Conservation (phyloP, 2,797 vertebrate genomes). For the Halcyon badia region DNA sequence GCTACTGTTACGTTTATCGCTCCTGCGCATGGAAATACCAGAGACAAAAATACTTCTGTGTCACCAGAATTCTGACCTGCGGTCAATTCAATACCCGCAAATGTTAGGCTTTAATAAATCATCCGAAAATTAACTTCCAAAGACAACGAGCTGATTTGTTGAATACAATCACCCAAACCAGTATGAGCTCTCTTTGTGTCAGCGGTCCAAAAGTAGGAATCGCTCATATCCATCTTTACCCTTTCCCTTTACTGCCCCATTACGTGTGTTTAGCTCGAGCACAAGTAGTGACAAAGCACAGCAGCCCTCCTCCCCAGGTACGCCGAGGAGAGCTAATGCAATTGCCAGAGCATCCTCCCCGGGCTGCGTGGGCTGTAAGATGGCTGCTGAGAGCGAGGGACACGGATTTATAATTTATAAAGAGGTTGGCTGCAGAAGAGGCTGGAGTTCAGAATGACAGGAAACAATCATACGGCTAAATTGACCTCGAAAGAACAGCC, state of each 20-base stretch:
- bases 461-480: neutral
- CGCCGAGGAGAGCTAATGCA: neutral
- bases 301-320: neutral
- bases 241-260: neutral
- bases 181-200: neutral
- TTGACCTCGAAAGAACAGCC: constrained; percentile 38
- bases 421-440: constrained; percentile 33
- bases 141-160: neutral
- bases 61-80: neutral
- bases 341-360: neutral
- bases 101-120: neutral
- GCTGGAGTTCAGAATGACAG: neutral
- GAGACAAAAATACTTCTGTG: neutral
- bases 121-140: neutral
- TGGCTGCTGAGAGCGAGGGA: constrained; percentile 35
- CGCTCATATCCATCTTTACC: neutral
- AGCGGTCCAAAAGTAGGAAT: neutral
- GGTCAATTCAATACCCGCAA: neutral
- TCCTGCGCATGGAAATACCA: neutral
- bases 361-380: constrained; percentile 20
- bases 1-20: neutral
- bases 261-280: neutral
- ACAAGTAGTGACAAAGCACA: neutral
- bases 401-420: constrained; percentile 54
- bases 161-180: neutral